Evolutionary conservation across 2,888 invertebrate species (phyloP), one percentile per base, ranked within the genome.

Genomic region (Drosophila kanekoi): DNA sequence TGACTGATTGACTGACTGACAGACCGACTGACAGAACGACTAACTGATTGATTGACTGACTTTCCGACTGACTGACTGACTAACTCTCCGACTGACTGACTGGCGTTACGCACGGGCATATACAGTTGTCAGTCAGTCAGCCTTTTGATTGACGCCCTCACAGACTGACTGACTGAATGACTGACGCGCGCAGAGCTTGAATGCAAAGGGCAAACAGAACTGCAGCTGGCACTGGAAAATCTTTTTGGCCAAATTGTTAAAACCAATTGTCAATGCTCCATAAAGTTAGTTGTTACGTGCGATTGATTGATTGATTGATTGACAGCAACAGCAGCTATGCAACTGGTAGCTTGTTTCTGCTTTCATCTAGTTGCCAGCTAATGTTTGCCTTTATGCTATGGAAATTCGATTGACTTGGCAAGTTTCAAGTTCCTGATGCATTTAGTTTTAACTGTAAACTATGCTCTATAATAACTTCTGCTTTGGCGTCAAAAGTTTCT

Each of bases 281-380:
- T 53, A 65, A 79, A 84, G 59, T 71, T 64, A 81, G 81, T 75
- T 72, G 72, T 68, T 60, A 56, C 47, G 23, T 54, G 48, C 33
- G 63, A 61, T 53, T 60, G 61, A 48, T 14, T 14, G 54, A 54
- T 60, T 47, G 78, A 74, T 57, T 58, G 60, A 72, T 54, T 37
- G 43, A 67, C 20, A 20, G 35, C 6, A 9, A 33, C 43, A 53
- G 35, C 13, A 35, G 33, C 1, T 8, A 2, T 8, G 28, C 28
- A 28, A 28, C 28, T 28, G 2, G 28, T 28, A 28, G 28, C 28
- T 28, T 8, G 28, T 8, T 28, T 28, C 2, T 28, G 28, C 28
- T 28, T 28, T 59, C 40, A 48, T 40, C 33, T 35, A 14, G 16
- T 35, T 32, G 4, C 9, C 57, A 38, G 28, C 60, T 69, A 63